phyloP scores from a whole-genome alignment of 2,888 invertebrate genomes.

The Eupithecia abbreviata region DNA sequence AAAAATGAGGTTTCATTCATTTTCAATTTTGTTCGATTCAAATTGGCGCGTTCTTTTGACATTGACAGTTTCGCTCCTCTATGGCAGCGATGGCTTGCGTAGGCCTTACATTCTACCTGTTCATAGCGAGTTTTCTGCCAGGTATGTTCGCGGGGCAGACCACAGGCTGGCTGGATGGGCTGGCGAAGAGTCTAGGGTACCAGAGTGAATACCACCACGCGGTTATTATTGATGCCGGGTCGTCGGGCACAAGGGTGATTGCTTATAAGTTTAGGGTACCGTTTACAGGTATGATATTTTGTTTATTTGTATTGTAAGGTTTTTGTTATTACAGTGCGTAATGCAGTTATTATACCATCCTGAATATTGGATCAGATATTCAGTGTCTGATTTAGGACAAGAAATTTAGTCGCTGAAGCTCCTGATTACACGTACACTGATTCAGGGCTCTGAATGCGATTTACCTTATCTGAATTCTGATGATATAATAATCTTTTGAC shows the following conservation, averaged over 20 bases:
- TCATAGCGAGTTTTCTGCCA: conserved; percentile 48
- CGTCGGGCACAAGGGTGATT: conserved; percentile 94
- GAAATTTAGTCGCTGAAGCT: no score
- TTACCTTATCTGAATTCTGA: no score
- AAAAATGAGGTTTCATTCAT: no score
- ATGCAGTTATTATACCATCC: no score
- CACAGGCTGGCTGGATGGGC: conserved; percentile 85
- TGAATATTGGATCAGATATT: no score
- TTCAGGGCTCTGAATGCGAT: no score
- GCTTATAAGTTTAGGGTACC: conserved; percentile 93
- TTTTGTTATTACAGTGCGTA: no score
- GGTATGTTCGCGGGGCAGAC: conserved; percentile 84
- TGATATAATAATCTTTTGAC: no score
- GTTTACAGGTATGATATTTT: conserved; percentile 81
- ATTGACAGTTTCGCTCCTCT: conserved; percentile 4
- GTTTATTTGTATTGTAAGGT: not conserved
- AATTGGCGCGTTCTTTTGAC: not conserved
- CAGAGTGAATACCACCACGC: conserved; percentile 86
- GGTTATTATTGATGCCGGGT: conserved; percentile 96
- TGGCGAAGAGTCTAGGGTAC: conserved; percentile 89
- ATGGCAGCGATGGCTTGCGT: not conserved
- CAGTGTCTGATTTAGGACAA: no score
- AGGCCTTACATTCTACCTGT: conserved; percentile 6
- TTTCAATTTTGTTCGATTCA: no score
- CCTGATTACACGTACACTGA: no score